Conservation (phyloP, 2,888 invertebrate species). For the Sesamia inferens region DNA sequence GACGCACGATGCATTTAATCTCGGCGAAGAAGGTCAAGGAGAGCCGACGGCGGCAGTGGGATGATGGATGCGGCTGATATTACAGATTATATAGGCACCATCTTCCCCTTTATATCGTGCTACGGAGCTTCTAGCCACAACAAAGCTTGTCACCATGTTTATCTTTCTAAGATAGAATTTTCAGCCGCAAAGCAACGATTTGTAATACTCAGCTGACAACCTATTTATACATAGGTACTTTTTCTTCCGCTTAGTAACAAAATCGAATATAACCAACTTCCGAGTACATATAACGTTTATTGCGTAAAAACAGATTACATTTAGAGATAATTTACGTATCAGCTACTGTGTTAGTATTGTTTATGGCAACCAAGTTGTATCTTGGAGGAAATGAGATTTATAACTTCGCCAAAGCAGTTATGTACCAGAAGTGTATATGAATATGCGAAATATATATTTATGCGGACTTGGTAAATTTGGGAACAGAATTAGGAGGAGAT, state of each 20-base stretch:
- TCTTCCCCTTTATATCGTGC: conserved; percentile 20
- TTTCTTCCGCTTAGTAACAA: not conserved
- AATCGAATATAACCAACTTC: conserved; percentile 2
- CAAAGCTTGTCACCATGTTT: conserved; percentile 7
- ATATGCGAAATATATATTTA: conserved; percentile 39
- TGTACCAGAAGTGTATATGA: conserved; percentile 41
- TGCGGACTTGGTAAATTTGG: conserved; percentile 30
- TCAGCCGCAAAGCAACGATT: not conserved
- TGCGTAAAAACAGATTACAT: conserved; percentile 17
- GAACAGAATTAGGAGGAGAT: conserved; percentile 43
- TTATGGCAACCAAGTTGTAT: conserved; percentile 28
- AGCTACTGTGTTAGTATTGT: conserved; percentile 28
- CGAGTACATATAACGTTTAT: not conserved
- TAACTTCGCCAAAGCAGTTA: conserved; percentile 42
- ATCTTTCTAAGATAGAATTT: not conserved
- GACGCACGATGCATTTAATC: conserved; percentile 37
- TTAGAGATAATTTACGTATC: conserved; percentile 23
- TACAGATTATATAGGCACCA: conserved; percentile 35
- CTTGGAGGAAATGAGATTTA: conserved; percentile 34
- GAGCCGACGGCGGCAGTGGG: not conserved
- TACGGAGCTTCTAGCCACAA: conserved; percentile 13
- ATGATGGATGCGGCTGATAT: conserved; percentile 7
- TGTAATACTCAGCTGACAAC: not conserved
- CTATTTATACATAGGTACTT: too few species aligned
- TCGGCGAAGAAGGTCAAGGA: not conserved